Evolutionary conservation across 2,888 invertebrate species (phyloP).

Genomic region (Leucophenga maculata): DNA sequence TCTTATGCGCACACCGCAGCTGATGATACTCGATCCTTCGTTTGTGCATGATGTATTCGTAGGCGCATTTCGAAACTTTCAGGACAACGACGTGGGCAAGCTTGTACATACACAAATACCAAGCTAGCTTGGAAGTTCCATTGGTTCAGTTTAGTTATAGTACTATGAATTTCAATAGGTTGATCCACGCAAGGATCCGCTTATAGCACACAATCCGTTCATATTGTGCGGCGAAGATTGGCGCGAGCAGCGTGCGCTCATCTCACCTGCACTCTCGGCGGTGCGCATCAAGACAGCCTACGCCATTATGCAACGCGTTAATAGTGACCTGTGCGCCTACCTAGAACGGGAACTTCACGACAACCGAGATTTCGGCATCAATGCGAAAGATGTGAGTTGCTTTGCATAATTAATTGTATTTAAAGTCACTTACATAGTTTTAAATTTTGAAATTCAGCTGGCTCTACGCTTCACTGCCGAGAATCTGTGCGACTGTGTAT

Average conservation of each 20-base stretch:
- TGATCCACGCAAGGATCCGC: constrained; percentile 64
- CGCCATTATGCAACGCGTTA: constrained; percentile 71
- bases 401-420: no score
- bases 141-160: background rate
- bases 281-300: constrained; percentile 73
- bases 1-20: constrained; percentile 64
- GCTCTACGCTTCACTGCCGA: constrained; percentile 69
- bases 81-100: constrained; percentile 63
- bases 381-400: constrained; percentile 71
- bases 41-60: constrained; percentile 71
- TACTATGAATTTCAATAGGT: no score
- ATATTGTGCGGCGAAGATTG: constrained; percentile 73
- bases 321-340: constrained; percentile 70
- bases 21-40: constrained; percentile 70
- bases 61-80: constrained; percentile 71
- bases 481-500: constrained; percentile 71
- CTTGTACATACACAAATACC: constrained; percentile 38
- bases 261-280: constrained; percentile 74
- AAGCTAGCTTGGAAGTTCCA: no score
- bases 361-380: constrained; percentile 69
- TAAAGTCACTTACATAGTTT: background rate
- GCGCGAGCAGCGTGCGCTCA: constrained; percentile 72
- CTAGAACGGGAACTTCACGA: constrained; percentile 57
- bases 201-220: constrained; percentile 74
- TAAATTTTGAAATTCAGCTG: background rate